Base-by-base conservation (phyloP, 2,797 vertebrate species). In the Anolis apletophallus region DNA sequence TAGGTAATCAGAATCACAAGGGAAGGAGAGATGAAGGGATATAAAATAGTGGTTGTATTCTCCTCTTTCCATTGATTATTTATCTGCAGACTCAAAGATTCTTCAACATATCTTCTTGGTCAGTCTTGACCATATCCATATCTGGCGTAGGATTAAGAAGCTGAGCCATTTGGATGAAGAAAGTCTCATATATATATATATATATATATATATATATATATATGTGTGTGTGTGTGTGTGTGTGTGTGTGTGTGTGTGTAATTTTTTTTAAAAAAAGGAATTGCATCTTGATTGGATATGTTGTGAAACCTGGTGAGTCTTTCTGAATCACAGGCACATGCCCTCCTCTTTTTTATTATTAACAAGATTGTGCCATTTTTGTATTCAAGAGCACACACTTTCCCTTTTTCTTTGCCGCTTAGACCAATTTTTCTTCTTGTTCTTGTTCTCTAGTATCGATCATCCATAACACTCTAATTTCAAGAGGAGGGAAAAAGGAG, bases 261-360 rank as follows among this genome's bases (percentile, higher is more conserved):
- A n/a, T n/a, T n/a, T n/a, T n/a, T n/a, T n/a, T n/a, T n/a, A n/a
- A n/a, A n/a, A n/a, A n/a, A n/a, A n/a, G n/a, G n/a, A n/a, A n/a
- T 32, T 55, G 87, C 89, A 80, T 88, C 90, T 91, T 29, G 87
- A 93, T 89, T 79, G 77, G 50, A 80, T 92, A 94, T 85, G 89
- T 80, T 85, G 76, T 77, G 91, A 93, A 95, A 95, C 94, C 90
- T 89, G 78, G 59, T 90, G 92, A 91, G 94, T 94, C 88, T 6
- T 6, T 80, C 87, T 78, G 91, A 93, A 68, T 14, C 3, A 88
- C 29, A 40, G 54, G 85, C 72, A 74, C 23, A 8, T 82, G 2
- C 81, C 5, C 8, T 23, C 4, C 72, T 85, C 86, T 80, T 80
- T 87, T 87, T 85, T 72, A 12, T 46, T 73, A 9, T 85, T 87